Conservation (phyloP, 1,140 invertebrate genomes). For the Drosophila arawakana region DNA sequence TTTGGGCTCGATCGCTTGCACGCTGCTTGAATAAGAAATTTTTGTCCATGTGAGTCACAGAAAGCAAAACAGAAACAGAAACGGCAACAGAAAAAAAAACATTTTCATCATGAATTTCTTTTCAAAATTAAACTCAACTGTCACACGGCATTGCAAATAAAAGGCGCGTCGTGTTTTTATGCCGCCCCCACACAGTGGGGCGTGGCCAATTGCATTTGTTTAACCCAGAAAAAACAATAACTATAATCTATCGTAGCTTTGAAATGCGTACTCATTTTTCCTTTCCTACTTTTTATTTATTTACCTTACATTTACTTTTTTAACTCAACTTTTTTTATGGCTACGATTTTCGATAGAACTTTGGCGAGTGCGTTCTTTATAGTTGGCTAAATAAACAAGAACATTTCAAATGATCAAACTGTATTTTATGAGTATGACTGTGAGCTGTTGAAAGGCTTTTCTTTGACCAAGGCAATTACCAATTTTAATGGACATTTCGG, state of each 20-base stretch:
- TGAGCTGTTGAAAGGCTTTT: conserved; percentile 45
- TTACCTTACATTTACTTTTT: conserved; percentile 65
- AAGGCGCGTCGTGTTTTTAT: conserved; percentile 57
- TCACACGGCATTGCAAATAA: conserved; percentile 68
- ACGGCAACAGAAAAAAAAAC: conserved; percentile 10
- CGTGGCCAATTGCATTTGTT: conserved; percentile 46
- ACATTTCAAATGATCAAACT: conserved; percentile 47
- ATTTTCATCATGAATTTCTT: conserved; percentile 69
- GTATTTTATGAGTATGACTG: conserved; percentile 68
- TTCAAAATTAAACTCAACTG: conserved; percentile 69
- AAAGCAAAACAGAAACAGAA: conserved; percentile 35
- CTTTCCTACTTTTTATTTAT: conserved; percentile 65
- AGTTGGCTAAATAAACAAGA: conserved; percentile 66
- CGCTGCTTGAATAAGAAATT: conserved; percentile 73
- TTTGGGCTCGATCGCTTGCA: conserved; percentile 59
- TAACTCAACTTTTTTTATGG: conserved; percentile 55
- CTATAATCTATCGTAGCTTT: conserved; percentile 33
- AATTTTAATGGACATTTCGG: conserved; percentile 2
- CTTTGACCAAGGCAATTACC: conserved; percentile 11
- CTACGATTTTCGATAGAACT: conserved; percentile 66
- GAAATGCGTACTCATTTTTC: conserved; percentile 39
- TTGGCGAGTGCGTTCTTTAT: conserved; percentile 61
- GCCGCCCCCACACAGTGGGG: conserved; percentile 3
- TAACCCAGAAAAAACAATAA: conserved; percentile 55
- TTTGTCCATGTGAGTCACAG: conserved; percentile 45